Conservation (phyloP, 2,888 invertebrate genomes). For the Erebia ligea region DNA sequence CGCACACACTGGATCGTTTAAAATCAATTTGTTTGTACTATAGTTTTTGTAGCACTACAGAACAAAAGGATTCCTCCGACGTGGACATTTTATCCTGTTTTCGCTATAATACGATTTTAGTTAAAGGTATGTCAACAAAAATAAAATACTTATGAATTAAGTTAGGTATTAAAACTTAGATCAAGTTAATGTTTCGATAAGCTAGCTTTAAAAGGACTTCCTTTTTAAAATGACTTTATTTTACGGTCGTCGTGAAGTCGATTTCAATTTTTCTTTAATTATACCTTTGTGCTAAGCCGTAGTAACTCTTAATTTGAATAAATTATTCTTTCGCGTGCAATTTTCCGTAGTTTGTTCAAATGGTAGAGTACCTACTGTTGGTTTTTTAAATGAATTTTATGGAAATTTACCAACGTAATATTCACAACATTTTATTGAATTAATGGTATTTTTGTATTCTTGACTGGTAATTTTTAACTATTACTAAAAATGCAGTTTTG, state of each 20-base stretch:
- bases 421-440: background rate
- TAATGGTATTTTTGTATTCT: conserved; percentile 2
- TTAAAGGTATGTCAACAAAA: background rate
- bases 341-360: conserved; percentile 34
- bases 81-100: too few species aligned
- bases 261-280: conserved; percentile 42
- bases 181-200: conserved; percentile 34
- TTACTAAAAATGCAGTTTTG: background rate
- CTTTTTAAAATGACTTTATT: conserved; percentile 39
- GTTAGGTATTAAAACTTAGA: conserved; percentile 28
- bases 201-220: conserved; percentile 34
- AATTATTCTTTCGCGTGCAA: conserved; percentile 38
- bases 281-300: conserved; percentile 34
- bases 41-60: too few species aligned
- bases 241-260: conserved; percentile 34
- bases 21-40: too few species aligned
- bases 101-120: too few species aligned
- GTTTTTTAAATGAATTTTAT: conserved; percentile 24
- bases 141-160: background rate
- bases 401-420: conserved; percentile 11
- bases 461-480: background rate
- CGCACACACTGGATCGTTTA: too few species aligned
- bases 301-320: conserved; percentile 38
- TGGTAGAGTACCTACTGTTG: conserved; percentile 24
- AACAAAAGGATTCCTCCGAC: too few species aligned